A percentile compares a stretch with the other conserved stretches of the same genome.
These are phyloP conservation scores for Danaus plexippus DNA, from an alignment of 1,140 invertebrate species.

Conservation along the genomic window DNA sequence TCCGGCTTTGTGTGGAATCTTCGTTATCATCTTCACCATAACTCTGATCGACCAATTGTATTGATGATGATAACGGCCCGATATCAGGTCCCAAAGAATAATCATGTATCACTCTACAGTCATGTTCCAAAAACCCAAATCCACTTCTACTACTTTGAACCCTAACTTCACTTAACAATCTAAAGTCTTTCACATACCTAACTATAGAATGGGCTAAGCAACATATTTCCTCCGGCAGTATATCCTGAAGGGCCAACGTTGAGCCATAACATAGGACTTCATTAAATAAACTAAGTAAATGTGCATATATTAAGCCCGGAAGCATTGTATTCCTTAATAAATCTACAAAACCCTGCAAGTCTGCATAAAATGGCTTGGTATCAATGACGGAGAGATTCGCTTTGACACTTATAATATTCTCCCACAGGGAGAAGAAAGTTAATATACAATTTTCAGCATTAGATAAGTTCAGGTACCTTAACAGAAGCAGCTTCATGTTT, in stretches of 20 bases:
- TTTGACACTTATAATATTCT: conserved; percentile 92
- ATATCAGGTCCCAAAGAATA: conserved; percentile 52
- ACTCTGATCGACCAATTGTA: conserved; percentile 56
- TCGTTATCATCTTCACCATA: conserved; percentile 54
- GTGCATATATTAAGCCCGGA: conserved; percentile 86
- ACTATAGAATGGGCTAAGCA: conserved; percentile 87
- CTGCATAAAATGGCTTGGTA: conserved; percentile 89
- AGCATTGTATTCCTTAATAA: conserved; percentile 80
- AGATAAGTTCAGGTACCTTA: conserved; percentile 70
- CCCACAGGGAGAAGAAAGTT: conserved; percentile 89
- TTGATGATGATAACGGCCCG: conserved; percentile 42
- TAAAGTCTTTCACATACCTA: conserved; percentile 86
- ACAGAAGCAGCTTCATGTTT: conserved; percentile 75
- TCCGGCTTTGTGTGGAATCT: conserved; percentile 39
- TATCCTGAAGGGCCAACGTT: conserved; percentile 88
- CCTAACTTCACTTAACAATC: conserved; percentile 78
- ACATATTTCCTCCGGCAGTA: conserved; percentile 89
- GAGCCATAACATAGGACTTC: conserved; percentile 92
- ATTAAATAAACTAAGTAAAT: conserved; percentile 86
- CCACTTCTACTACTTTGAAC: conserved; percentile 67
- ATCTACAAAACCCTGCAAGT: conserved; percentile 85
- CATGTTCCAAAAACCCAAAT: conserved; percentile 72
- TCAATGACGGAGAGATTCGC: conserved; percentile 90
- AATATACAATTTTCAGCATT: conserved; percentile 80
- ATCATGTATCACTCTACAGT: conserved; percentile 56